Percentiles rank a stretch among this genome's conserved stretches.
Evolutionary conservation across 2,888 invertebrate genomes (phyloP).

Genomic region (Eristalis arbustorum): DNA sequence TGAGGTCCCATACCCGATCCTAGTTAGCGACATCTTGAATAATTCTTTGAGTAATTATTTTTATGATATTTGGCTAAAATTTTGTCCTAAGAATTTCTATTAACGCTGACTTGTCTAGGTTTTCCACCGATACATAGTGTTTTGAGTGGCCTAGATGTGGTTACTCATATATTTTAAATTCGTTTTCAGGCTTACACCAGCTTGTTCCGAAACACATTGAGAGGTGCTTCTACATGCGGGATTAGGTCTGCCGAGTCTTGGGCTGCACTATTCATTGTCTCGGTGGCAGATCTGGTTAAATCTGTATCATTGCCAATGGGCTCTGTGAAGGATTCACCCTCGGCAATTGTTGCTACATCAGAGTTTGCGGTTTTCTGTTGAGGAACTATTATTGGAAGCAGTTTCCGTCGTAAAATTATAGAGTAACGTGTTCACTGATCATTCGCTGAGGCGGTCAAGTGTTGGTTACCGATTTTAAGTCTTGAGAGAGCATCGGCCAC

Average conservation of each 20-base stretch:
- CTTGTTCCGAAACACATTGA: constrained; percentile 59
- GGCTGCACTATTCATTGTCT: constrained; percentile 54
- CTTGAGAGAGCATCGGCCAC: constrained; percentile 25
- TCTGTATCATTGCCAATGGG: background rate
- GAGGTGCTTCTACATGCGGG: constrained; percentile 56
- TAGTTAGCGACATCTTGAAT: background rate
- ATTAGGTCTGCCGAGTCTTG: constrained; percentile 64
- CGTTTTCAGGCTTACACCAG: constrained; percentile 34
- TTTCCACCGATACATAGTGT: background rate
- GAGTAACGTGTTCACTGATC: background rate
- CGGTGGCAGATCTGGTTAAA: background rate
- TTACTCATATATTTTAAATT: constrained; percentile 12
- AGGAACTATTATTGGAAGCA: background rate
- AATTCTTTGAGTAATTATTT: background rate
- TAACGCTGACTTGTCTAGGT: background rate
- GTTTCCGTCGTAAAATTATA: background rate
- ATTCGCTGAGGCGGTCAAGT: background rate
- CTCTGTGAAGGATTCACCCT: background rate
- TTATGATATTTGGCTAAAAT: constrained; percentile 15
- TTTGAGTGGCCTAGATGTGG: constrained; percentile 47
- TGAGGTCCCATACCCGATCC: background rate
- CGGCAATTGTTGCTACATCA: background rate
- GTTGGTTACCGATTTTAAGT: background rate
- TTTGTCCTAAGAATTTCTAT: background rate
- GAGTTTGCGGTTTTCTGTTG: background rate